Conservation (phyloP, 2,888 invertebrate species). For the Boloria selene region DNA sequence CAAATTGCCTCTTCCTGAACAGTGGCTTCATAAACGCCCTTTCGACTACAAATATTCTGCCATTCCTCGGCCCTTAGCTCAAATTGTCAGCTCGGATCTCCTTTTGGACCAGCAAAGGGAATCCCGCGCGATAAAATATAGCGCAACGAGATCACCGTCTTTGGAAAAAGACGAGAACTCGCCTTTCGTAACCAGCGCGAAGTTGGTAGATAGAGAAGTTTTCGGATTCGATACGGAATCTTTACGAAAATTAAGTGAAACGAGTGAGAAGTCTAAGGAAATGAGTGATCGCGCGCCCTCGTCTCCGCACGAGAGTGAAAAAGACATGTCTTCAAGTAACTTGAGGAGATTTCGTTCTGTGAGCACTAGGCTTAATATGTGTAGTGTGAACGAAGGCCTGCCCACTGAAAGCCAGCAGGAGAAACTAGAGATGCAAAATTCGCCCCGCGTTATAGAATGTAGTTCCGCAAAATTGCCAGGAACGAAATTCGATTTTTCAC, state of each 20-base stretch:
- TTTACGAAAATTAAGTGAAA: conserved; percentile 54
- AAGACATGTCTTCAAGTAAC: conserved; percentile 63
- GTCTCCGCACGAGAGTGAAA: conserved; percentile 52
- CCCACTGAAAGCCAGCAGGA: conserved; percentile 63
- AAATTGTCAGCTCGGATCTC: conserved; percentile 60
- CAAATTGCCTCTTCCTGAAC: conserved; percentile 69
- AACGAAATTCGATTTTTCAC: conserved; percentile 75
- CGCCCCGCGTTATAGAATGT: conserved; percentile 68
- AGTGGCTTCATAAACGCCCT: conserved; percentile 72
- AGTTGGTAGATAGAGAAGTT: conserved; percentile 57
- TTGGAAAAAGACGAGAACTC: conserved; percentile 79
- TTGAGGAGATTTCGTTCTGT: conserved; percentile 68
- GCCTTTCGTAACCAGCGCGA: conserved; percentile 63
- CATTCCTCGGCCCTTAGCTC: conserved; percentile 68
- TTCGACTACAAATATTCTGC: conserved; percentile 68
- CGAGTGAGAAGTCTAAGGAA: conserved; percentile 47
- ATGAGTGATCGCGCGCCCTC: conserved; percentile 45
- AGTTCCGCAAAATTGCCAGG: conserved; percentile 69
- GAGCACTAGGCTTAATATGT: conserved; percentile 72
- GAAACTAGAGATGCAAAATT: conserved; percentile 69
- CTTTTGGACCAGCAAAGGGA: conserved; percentile 64
- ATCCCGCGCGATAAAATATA: conserved; percentile 66
- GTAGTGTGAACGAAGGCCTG: conserved; percentile 61
- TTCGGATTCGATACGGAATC: conserved; percentile 69
- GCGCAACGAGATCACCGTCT: conserved; percentile 75